Evolutionary conservation across 2,888 invertebrate species (phyloP).

Genomic region (Cheilosia grossa): DNA sequence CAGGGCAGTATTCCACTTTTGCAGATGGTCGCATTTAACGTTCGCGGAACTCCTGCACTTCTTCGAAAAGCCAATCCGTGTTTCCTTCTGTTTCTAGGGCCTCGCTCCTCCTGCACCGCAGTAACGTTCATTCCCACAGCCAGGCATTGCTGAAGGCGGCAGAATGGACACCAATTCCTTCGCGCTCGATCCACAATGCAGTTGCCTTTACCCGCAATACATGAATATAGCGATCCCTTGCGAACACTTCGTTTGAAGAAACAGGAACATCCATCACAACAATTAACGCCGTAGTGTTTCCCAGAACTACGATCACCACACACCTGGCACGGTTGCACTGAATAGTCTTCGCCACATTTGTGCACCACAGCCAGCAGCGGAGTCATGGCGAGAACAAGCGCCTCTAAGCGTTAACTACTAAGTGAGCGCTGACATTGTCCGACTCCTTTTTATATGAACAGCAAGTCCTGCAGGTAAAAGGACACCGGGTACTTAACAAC

Average conservation of each 20-base stretch:
- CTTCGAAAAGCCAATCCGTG: slow-evolving; percentile 13
- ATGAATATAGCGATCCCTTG: slow-evolving; percentile 88
- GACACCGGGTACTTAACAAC: slow-evolving; percentile 62
- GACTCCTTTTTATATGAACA: slow-evolving; percentile 44
- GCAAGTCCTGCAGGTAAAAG: slow-evolving; percentile 31
- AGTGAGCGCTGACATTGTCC: slow-evolving; percentile 20
- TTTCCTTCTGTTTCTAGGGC: slow-evolving; percentile 85
- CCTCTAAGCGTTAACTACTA: slow-evolving; percentile 1
- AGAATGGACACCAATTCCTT: slow-evolving; percentile 94
- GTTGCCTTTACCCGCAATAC: slow-evolving; percentile 90
- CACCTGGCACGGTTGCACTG: slow-evolving; percentile 87
- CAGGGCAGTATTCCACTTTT: slow-evolving; percentile 55
- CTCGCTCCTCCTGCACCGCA: slow-evolving; percentile 93
- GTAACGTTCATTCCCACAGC: slow-evolving; percentile 90
- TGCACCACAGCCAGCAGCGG: slow-evolving; percentile 27
- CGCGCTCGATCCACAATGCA: slow-evolving; percentile 92
- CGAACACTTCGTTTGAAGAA: slow-evolving; percentile 94
- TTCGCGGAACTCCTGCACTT: slow-evolving; percentile 26
- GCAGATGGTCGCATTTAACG: slow-evolving; percentile 2
- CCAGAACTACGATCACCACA: slow-evolving; percentile 93
- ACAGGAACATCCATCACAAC: slow-evolving; percentile 95
- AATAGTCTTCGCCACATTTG: slow-evolving; percentile 54
- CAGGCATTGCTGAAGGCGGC: slow-evolving; percentile 91
- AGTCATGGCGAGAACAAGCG: slow-evolving; percentile 30
- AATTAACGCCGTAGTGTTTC: slow-evolving; percentile 92